A percentile compares a stretch with the other conserved stretches of the same genome.
Evolutionary conservation across 30 jellyfish, hydroid and myxozoan species (phyloP).

Genomic region (Chrysaora quinquecirrha): DNA sequence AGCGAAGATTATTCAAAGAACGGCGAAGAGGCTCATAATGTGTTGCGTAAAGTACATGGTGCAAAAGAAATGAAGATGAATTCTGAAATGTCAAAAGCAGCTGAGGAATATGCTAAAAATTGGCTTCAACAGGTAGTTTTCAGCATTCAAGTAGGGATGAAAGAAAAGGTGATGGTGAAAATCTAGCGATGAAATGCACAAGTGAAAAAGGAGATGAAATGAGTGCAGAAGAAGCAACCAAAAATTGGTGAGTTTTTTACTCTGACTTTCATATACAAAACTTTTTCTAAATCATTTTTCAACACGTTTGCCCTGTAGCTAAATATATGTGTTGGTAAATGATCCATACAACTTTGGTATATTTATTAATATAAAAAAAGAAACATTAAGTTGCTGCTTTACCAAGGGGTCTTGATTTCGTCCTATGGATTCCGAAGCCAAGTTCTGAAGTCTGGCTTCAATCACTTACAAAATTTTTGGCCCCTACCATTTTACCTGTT

Average conservation of each 20-base stretch:
- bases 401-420: too few relatives aligned
- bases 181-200: conserved; percentile 42
- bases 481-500: too few relatives aligned
- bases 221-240: conserved; percentile 57
- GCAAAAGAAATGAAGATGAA: conserved; percentile 51
- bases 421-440: too few relatives aligned
- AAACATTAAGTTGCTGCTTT: too few relatives aligned
- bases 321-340: too few relatives aligned
- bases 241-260: conserved; percentile 27
- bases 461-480: too few relatives aligned
- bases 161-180: conserved; percentile 49
- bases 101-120: conserved; percentile 77
- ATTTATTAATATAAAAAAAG: too few relatives aligned
- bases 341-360: too few relatives aligned
- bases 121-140: conserved; percentile 58
- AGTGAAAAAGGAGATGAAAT: conserved; percentile 12
- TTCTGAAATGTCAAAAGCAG: conserved; percentile 70
- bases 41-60: conserved; percentile 49
- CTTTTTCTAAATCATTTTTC: too few relatives aligned
- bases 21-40: conserved; percentile 36
- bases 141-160: conserved; percentile 47
- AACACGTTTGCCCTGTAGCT: too few relatives aligned
- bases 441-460: too few relatives aligned
- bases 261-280: too few relatives aligned
- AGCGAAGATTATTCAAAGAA: background rate